Base-by-base conservation (phyloP, 2,888 invertebrate species). In the Campoplex capitator region DNA sequence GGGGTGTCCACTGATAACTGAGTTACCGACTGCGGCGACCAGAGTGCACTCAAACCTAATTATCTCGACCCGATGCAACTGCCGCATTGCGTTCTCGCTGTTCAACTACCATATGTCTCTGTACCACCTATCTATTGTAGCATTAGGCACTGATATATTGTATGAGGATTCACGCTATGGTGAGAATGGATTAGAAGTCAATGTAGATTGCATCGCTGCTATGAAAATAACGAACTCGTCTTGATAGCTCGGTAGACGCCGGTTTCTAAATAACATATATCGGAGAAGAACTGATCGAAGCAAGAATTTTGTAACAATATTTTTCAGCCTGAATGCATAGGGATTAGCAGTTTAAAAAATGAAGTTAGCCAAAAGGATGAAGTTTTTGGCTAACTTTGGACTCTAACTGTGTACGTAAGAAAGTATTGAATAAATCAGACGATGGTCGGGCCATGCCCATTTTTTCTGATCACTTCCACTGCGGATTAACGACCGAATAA, bases 41-140 rank as follows among this genome's bases (percentile, higher is more conserved):
- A 93, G 93, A 93, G 94, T 94, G 94, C 94, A 94, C 94, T 94
- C 94, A 94, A 94, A 94, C 94, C 94, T 94, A 94, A 94, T 94
- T 94, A 94, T 94, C 94, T 94, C 94, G 93, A 94, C 92, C 93
- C 90, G 91, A 91, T 93, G 93, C 93, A 93, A 93, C 93, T 94
- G 93, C 93, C 93, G 93, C 93, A 93, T 92, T 93, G 93, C 93
- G 93, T 92, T 92, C 75, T 71, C 71, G 88, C 70, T 84, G 85
- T 88, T 88, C 48, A 32, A 78, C 76, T 78, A 76, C 80, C 84
- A 85, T 84, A 74, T 70, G 58, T 80, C 38, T 83, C 51, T 70
- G 38, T 70, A 75, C 51, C 58, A 32, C 54, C 42, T 81, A 51
- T 78, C 77, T 56, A 68, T 56, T 70, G 67, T 81, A 51, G 84